Evolutionary conservation across 2,888 invertebrate species (phyloP).

Genomic region (Agrilus cyanescens): DNA sequence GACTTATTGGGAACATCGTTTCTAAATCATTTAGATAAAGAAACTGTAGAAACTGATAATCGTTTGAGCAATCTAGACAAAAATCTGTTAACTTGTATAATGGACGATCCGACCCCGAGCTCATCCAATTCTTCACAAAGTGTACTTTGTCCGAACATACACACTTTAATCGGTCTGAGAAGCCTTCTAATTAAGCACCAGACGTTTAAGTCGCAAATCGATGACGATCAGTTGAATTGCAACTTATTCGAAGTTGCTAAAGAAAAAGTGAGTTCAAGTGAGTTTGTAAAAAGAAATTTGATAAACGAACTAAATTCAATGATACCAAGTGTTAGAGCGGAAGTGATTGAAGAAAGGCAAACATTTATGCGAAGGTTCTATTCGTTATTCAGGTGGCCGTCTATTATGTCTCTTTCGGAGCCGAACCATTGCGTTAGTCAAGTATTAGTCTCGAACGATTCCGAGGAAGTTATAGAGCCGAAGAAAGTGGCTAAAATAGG

Average conservation of each 20-base stretch:
- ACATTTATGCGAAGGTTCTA: conserved; percentile 10
- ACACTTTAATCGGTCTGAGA: conserved; percentile 18
- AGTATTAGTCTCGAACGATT: neutral
- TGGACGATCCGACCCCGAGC: neutral
- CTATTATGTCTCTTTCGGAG: conserved; percentile 9
- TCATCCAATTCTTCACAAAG: neutral
- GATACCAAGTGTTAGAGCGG: conserved; percentile 4
- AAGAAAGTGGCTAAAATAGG: conserved; percentile 5
- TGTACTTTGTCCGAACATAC: conserved; percentile 19
- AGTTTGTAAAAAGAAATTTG: neutral
- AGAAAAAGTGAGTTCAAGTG: neutral
- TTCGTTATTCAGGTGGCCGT: conserved; percentile 15
- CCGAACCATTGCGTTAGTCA: conserved; percentile 1
- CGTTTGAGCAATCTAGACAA: conserved; percentile 7
- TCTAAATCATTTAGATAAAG: neutral
- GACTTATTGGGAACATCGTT: conserved; percentile 5
- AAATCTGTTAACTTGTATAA: conserved; percentile 3
- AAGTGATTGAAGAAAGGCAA: conserved; percentile 4
- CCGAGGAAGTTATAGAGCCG: neutral
- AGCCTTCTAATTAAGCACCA: conserved; percentile 18
- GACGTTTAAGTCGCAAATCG: conserved; percentile 10
- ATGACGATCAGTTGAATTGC: conserved; percentile 4
- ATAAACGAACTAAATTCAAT: neutral
- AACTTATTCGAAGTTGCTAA: neutral
- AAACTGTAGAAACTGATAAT: conserved; percentile 2